phyloP scores from a whole-genome alignment of 2,888 invertebrate genomes.

The Metopia argyrocephala region DNA sequence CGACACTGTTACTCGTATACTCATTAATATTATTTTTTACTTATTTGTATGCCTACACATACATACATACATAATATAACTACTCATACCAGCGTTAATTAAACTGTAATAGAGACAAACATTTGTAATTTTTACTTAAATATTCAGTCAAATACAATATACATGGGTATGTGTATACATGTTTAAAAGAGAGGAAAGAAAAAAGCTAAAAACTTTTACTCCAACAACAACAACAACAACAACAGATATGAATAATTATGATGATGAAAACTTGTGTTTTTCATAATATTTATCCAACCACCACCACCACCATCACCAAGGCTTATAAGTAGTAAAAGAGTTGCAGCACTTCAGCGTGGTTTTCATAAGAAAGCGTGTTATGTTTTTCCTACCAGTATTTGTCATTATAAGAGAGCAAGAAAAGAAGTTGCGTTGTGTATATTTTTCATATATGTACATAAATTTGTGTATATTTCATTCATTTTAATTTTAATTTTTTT shows the following conservation, averaged over 20 bases:
- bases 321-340: too few species aligned
- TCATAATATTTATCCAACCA: background rate
- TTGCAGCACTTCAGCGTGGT: too few species aligned
- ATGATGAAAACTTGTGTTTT: slow-evolving; percentile 9
- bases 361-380: too few species aligned
- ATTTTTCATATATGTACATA: too few species aligned
- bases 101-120: background rate
- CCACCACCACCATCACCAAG: background rate
- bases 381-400: too few species aligned
- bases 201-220: too few species aligned
- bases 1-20: background rate
- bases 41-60: background rate
- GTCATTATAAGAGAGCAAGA: too few species aligned
- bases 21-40: background rate
- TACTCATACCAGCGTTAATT: background rate
- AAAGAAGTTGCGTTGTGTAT: too few species aligned
- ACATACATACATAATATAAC: background rate
- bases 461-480: too few species aligned
- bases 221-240: background rate
- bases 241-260: slow-evolving; percentile 14
- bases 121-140: background rate
- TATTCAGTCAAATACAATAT: background rate
- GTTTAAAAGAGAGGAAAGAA: too few species aligned
- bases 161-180: background rate
- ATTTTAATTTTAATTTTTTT: too few species aligned